phyloP scores from a whole-genome alignment of 2,113 vertebrate species.

The Ptilonorhynchus violaceus region DNA sequence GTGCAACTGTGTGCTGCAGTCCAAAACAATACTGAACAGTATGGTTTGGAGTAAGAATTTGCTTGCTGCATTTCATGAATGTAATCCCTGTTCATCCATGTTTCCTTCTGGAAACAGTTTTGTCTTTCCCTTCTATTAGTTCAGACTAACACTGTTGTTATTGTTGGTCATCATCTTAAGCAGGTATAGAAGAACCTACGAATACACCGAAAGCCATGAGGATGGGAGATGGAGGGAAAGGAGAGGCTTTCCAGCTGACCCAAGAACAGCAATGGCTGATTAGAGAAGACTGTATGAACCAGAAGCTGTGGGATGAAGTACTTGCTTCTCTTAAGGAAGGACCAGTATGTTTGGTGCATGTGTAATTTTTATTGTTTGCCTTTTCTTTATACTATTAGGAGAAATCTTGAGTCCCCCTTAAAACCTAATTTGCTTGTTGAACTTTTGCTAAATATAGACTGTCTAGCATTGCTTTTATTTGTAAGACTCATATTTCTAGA shows the following conservation, averaged over 20 bases:
- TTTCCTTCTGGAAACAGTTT: not conserved
- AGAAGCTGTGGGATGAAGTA: conserved; percentile 96
- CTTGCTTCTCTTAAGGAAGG: conserved; percentile 89
- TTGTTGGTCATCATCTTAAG: conserved; percentile 36
- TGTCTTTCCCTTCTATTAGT: not conserved
- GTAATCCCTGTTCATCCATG: not conserved
- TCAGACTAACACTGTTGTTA: not conserved
- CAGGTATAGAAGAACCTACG: conserved; percentile 63
- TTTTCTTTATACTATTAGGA: not conserved
- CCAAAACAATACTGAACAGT: not conserved
- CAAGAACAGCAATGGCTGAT: conserved; percentile 89
- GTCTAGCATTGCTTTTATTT: not conserved
- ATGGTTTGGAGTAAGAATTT: not conserved
- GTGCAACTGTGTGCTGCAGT: not conserved
- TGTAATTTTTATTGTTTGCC: not conserved
- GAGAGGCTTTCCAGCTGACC: conserved; percentile 90
- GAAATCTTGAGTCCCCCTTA: not conserved
- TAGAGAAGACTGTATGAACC: conserved; percentile 89
- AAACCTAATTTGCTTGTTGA: not conserved
- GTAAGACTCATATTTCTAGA: not conserved
- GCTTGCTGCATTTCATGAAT: not conserved
- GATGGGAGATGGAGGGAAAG: conserved; percentile 76
- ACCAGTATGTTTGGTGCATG: conserved; percentile 80
- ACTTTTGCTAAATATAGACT: not conserved
- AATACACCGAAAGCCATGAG: conserved; percentile 79